These are phyloP conservation scores for Chaetura pelagica DNA, from an alignment of 2,113 vertebrate species.

Conservation along the genomic window DNA sequence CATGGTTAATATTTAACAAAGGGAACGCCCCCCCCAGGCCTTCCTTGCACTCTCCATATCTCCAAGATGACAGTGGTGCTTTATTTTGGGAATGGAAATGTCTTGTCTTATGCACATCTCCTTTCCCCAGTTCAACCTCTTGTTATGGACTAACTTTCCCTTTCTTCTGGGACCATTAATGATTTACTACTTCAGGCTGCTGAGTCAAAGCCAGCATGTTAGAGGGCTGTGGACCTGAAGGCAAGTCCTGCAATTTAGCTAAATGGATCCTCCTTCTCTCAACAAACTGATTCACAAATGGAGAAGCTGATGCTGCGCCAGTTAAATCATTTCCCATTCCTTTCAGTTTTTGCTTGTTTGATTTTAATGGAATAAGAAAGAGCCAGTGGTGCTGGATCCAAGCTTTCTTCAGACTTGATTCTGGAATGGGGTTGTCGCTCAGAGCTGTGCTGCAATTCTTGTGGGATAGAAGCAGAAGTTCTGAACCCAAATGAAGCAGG, in stretches of 20 bases:
- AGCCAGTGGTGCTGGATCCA: background rate
- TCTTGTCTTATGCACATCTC: background rate
- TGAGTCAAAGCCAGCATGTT: background rate
- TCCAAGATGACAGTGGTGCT: background rate
- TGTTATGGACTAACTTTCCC: background rate
- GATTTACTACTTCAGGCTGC: constrained; percentile 1
- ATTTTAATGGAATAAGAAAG: background rate
- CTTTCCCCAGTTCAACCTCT: background rate
- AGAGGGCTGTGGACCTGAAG: background rate
- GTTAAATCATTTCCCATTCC: background rate
- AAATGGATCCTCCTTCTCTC: constrained; percentile 39
- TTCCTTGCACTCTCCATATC: background rate
- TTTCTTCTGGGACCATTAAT: constrained; percentile 52
- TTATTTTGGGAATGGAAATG: constrained; percentile 43
- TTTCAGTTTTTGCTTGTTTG: background rate
- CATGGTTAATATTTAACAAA: constrained; percentile 68
- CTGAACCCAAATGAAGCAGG: accelerated
- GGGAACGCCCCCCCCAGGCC: background rate
- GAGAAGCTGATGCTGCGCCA: background rate
- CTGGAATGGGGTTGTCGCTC: accelerated
- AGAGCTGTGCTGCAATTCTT: background rate
- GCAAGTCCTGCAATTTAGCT: constrained; percentile 26
- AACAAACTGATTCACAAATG: constrained; percentile 35
- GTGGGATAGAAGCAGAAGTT: background rate
- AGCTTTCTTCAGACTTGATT: background rate